Percentiles rank a stretch among this genome's conserved stretches.
Evolutionary conservation across 2,888 invertebrate species (phyloP).

Genomic region (Scaptomyza flava): DNA sequence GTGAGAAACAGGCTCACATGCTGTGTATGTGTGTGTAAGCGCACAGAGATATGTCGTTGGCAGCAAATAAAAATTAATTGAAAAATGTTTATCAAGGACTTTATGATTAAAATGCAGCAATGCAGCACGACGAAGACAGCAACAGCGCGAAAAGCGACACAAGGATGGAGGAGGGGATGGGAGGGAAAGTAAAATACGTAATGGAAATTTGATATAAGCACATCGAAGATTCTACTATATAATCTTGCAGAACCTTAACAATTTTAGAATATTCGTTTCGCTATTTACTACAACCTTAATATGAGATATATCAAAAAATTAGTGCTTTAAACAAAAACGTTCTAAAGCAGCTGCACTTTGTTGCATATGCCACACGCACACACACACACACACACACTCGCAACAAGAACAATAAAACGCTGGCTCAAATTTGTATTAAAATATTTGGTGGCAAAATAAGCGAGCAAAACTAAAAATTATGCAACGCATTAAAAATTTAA

Average conservation of each 20-base stretch:
- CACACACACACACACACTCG: slow-evolving; percentile 7
- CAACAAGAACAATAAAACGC: slow-evolving; percentile 27
- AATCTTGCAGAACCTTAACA: too few relatives aligned
- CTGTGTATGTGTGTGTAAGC: slow-evolving; percentile 12
- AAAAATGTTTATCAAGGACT: slow-evolving; percentile 80
- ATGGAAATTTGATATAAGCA: not conserved
- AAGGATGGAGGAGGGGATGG: not conserved
- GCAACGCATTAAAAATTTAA: slow-evolving; percentile 78
- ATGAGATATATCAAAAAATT: too few relatives aligned
- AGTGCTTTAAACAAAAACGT: too few relatives aligned
- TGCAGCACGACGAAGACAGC: slow-evolving; percentile 15
- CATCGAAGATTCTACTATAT: too few relatives aligned
- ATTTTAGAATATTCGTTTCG: too few relatives aligned
- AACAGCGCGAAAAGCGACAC: slow-evolving; percentile 12
- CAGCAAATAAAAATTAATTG: slow-evolving; percentile 80
- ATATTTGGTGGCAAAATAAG: slow-evolving; percentile 69
- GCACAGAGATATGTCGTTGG: slow-evolving; percentile 73
- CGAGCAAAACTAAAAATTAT: slow-evolving; percentile 73
- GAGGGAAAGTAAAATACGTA: not conserved
- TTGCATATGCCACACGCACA: slow-evolving; percentile 30
- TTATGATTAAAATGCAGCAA: slow-evolving; percentile 66
- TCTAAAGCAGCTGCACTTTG: slow-evolving; percentile 38
- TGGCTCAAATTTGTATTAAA: slow-evolving; percentile 59
- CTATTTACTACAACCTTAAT: too few relatives aligned
- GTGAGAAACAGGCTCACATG: slow-evolving; percentile 1